phyloP scores from a whole-genome alignment of 2,888 invertebrate species.

The Carterocephalus palaemon region DNA sequence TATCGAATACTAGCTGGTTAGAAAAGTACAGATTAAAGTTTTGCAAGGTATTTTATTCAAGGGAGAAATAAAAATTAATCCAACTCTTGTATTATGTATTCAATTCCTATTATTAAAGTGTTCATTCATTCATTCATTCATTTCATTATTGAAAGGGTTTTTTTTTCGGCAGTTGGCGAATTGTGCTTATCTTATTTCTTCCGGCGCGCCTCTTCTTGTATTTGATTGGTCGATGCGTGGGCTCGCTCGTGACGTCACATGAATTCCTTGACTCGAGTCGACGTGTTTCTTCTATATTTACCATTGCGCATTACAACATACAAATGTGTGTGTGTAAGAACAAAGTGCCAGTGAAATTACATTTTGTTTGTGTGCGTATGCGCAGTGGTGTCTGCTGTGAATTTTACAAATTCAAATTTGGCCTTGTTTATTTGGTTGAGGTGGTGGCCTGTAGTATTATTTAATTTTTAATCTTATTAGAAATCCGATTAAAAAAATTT shows the following conservation, averaged over 20 bases:
- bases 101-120: conserved; percentile 1
- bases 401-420: too few relatives aligned
- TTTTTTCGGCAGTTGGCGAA: conserved; percentile 1
- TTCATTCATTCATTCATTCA: too few relatives aligned
- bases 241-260: conserved; percentile 75
- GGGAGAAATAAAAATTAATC: conserved; percentile 3
- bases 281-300: conserved; percentile 56
- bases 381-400: conserved; percentile 15
- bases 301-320: conserved; percentile 44
- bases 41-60: conserved; percentile 12
- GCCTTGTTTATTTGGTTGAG: not conserved
- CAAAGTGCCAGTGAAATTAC: conserved; percentile 36
- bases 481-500: not conserved
- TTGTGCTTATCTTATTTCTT: conserved; percentile 56
- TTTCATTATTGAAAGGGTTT: conserved; percentile 4
- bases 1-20: conserved; percentile 31
- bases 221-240: conserved; percentile 71
- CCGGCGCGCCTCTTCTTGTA: conserved; percentile 79
- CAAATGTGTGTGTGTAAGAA: conserved; percentile 41
- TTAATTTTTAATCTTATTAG: too few relatives aligned
- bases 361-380: conserved; percentile 34
- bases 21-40: conserved; percentile 33
- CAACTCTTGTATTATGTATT: conserved; percentile 2
- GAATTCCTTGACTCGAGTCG: conserved; percentile 56
- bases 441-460: too few relatives aligned